Percentiles rank a stretch among this genome's conserved stretches.
These are phyloP conservation scores for Willowsia nigromaculata DNA, from an alignment of 2,888 invertebrate genomes.

Conservation along the genomic window DNA sequence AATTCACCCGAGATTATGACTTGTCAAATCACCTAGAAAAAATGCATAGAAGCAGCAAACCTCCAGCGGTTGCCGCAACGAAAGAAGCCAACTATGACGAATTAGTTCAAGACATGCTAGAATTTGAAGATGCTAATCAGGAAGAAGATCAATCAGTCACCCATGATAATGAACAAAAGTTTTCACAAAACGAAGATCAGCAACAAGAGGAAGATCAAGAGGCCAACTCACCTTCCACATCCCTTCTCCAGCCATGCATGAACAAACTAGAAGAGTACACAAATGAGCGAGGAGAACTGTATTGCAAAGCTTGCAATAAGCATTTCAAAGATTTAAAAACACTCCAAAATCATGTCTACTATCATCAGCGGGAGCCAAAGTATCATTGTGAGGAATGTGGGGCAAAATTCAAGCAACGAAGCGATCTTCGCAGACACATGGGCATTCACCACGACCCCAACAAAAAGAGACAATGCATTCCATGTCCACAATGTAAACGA, in stretches of 20 bases:
- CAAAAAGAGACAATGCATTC: slow-evolving; percentile 45
- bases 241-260: slow-evolving; percentile 59
- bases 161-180: not conserved
- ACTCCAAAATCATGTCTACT: slow-evolving; percentile 64
- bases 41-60: slow-evolving; percentile 29
- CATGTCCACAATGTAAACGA: slow-evolving; percentile 61
- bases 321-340: slow-evolving; percentile 61
- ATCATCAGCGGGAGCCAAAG: slow-evolving; percentile 64
- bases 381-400: slow-evolving; percentile 59
- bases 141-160: not conserved
- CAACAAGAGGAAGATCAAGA: not conserved
- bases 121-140: not conserved
- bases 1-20: slow-evolving; percentile 68
- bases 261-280: slow-evolving; percentile 64
- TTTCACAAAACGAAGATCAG: not conserved
- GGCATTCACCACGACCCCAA: slow-evolving; percentile 64
- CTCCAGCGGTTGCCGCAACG: not conserved
- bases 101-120: not conserved
- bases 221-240: not conserved
- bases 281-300: slow-evolving; percentile 57
- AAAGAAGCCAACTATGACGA: not conserved
- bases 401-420: slow-evolving; percentile 68
- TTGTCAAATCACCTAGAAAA: slow-evolving; percentile 58
- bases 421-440: slow-evolving; percentile 65
- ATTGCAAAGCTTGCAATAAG: slow-evolving; percentile 63